These are phyloP conservation scores for Melanotaenia parkinsoni DNA, from an alignment of 2,797 vertebrate genomes.

Conservation along the genomic window DNA sequence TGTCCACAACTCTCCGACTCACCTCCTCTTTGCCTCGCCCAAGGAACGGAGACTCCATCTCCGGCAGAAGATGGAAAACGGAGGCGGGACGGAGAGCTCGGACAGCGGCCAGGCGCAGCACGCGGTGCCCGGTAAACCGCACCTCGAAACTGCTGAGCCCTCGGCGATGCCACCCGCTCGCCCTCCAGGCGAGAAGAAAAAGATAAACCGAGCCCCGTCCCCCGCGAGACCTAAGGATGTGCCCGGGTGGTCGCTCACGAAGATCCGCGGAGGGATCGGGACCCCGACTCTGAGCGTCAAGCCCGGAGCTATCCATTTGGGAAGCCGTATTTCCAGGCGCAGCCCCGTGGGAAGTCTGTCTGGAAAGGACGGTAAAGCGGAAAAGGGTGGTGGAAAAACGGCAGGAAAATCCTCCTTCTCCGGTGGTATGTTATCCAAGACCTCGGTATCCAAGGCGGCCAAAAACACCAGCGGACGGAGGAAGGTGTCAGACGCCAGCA, in stretches of 20 bases:
- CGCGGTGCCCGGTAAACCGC: conserved; percentile 58
- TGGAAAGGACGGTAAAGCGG: conserved; percentile 81
- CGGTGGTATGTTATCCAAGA: conserved; percentile 54
- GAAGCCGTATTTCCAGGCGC: conserved; percentile 81
- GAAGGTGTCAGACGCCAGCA: conserved; percentile 81
- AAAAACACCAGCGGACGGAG: conserved; percentile 74
- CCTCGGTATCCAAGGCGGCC: conserved; percentile 63
- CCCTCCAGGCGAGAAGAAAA: conserved; percentile 85
- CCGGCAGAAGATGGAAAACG: conserved; percentile 85
- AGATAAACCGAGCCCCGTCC: conserved; percentile 90
- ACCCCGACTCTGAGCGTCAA: conserved; percentile 79
- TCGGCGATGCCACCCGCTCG: conserved; percentile 51
- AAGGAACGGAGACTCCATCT: conserved; percentile 84
- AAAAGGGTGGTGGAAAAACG: conserved; percentile 65
- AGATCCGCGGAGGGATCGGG: conserved; percentile 86
- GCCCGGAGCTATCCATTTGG: conserved; percentile 81
- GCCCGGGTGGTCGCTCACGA: conserved; percentile 91
- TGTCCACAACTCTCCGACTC: conserved; percentile 78
- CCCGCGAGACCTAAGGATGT: conserved; percentile 94
- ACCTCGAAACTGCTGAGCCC: conserved; percentile 54
- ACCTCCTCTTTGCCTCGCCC: conserved; percentile 80
- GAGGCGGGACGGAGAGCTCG: conserved; percentile 77
- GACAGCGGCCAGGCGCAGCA: conserved; percentile 69
- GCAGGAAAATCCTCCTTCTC: conserved; percentile 74
- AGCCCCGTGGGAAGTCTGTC: conserved; percentile 68